Percentiles rank a stretch among this genome's conserved stretches.
Conservation (phyloP, 2,113 vertebrate genomes). For the Strix uralensis region DNA sequence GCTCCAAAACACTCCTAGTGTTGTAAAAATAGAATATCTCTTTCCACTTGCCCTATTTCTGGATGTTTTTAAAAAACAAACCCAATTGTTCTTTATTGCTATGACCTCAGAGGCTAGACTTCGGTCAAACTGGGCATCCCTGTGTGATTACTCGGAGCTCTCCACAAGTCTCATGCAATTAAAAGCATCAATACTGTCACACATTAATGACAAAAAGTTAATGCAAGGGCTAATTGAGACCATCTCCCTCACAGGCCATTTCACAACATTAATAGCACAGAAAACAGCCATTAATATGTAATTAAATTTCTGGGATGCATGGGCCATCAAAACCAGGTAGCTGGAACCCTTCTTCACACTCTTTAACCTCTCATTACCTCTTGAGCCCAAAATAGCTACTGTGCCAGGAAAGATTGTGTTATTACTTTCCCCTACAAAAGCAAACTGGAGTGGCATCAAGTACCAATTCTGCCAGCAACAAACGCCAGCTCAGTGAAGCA, state of each 20-base stretch:
- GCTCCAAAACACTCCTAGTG: not conserved
- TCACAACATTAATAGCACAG: constrained; percentile 30
- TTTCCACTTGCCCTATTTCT: not conserved
- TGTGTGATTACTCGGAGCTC: not conserved
- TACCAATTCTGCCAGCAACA: not conserved
- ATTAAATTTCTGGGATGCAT: constrained; percentile 45
- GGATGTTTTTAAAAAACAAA: not conserved
- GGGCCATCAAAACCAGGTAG: constrained; percentile 25
- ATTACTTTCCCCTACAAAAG: not conserved
- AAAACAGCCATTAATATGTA: constrained; percentile 48
- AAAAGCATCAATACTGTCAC: constrained; percentile 9
- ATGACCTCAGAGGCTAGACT: not conserved
- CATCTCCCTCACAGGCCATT: constrained; percentile 36
- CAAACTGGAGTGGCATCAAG: not conserved
- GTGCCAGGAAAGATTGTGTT: not conserved
- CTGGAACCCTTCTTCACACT: constrained; percentile 21
- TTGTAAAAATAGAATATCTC: not conserved
- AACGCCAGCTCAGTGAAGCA: not conserved
- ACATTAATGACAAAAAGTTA: constrained; percentile 50
- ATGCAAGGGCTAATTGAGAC: constrained; percentile 48
- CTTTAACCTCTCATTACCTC: constrained; percentile 35
- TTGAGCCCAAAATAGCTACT: not conserved
- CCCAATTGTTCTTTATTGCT: not conserved
- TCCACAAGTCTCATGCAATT: constrained; percentile 8
- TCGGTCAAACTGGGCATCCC: not conserved